Evolutionary conservation across 2,888 invertebrate species (phyloP), one percentile per base, ranked within the genome.

Genomic region (Chrysotoxum bicinctum): DNA sequence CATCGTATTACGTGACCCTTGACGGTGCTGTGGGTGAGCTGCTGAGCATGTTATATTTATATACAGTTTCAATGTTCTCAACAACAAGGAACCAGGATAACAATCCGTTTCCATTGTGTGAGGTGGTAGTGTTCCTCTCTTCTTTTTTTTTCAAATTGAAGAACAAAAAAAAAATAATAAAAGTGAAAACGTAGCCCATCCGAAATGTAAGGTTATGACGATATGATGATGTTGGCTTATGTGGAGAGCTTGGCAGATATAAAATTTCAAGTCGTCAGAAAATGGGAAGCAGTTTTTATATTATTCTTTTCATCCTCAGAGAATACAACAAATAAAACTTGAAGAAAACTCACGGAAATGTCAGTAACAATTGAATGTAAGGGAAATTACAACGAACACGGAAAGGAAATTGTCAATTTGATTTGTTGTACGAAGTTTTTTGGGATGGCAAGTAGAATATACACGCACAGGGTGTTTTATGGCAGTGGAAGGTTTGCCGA

Each of bases 301-400:
- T 60, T 23, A 45, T 56, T 45, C 48, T 16, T 68, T 32, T 76
- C 48, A 40, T 76, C 37, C 12, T 1, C 8, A 14, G n/a, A 58
- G 26, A 1, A 10, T n/a, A 69, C 32, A 70, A 69, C 58, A 58
- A 40, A 23, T 3, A 35, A 35, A 32, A 32, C n/a, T 32, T 32
- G 32, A 32, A 32, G 32, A 9, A 32, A 35, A 35, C 66, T 8
- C 30, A 50, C 23, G 73, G 73, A 82, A 82, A 83, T 81, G 40
- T 78, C 69, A 56, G 73, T 56, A 83, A 68, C 68, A 73, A 78
- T 74, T 78, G 73, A 58, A 83, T 83, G 74, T 73, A 32, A 69
- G 48, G 73, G 83, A 78, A 78, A 78, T 74, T 78, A 56, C 72
- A 45, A 62, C 40, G 54, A 74, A 74, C 21, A 74, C 54, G 54